Base-by-base conservation (phyloP, 2,888 invertebrate genomes). In the Pomacea canaliculata region DNA sequence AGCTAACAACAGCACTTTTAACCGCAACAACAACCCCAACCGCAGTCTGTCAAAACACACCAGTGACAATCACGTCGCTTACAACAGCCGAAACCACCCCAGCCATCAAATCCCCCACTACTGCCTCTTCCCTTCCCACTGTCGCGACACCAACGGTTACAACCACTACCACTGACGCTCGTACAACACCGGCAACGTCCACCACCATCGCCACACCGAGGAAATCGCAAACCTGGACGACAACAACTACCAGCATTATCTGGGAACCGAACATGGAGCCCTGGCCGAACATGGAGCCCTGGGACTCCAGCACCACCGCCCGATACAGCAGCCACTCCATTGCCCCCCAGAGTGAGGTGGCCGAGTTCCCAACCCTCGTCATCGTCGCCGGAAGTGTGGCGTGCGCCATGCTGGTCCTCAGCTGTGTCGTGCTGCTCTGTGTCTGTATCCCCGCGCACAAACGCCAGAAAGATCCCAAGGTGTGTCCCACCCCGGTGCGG, bases 401-500 rank as follows among this genome's bases (percentile, higher is more conserved):
- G 10, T 12, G 63, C 63, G 12, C 23, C 4, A 1, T 19, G 16
- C 23, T 63, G 10, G 12, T 63, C 27, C 63, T 63, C 27, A 27
- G 63, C 27, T 63, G 63, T 19, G 23, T 63, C 18, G 27, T 27
- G 10, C 23, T 37, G n/a, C n/a, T 69, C 46, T 69, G 69, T 49
- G 18, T 69, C 48, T 69, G 69, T n/a, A 49, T 68, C 37, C 5
- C 37, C 69, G 51, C 18, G 23, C 51, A n/a, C n/a, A 19, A 56
- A 67, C 18, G 37, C 13, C 37, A n/a, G 49, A 12, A 49, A 67
- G 37, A 66, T 19, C n/a, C 66, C 60, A 7, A 62, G 9, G 74
- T 74, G 62, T 46, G 37, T 19, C 74, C 74, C 63, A 18, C 16
- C 12, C 51, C n/a, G 9, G 60, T 9, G 70, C 49, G 60, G 27